Evolutionary conservation across 1,140 invertebrate species (phyloP).

Genomic region (Drosophila ironensis): DNA sequence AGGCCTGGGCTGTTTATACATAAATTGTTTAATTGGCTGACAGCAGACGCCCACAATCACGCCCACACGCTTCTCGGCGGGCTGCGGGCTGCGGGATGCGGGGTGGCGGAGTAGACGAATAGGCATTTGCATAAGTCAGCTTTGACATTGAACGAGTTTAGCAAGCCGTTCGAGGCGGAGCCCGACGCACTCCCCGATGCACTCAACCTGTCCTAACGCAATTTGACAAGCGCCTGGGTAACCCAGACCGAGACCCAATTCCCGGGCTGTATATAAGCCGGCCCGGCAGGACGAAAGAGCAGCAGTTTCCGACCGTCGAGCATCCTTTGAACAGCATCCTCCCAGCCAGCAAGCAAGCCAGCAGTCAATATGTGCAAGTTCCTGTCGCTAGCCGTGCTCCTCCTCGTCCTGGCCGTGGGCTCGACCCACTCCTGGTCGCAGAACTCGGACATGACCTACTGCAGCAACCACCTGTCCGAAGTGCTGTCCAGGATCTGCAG

Average conservation of each 20-base stretch:
- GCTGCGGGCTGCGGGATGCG: too few species aligned
- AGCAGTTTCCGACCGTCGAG: slow-evolving; percentile 42
- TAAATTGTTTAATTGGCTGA: slow-evolving; percentile 78
- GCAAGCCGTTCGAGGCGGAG: slow-evolving; percentile 35
- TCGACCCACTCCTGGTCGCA: slow-evolving; percentile 10
- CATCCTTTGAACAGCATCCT: not conserved
- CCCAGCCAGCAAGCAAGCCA: not conserved
- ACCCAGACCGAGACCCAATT: slow-evolving; percentile 11
- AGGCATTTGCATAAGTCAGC: slow-evolving; percentile 73
- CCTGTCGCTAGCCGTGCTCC: slow-evolving; percentile 18
- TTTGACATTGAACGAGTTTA: slow-evolving; percentile 75
- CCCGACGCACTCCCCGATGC: slow-evolving; percentile 44
- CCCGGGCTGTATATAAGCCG: slow-evolving; percentile 58
- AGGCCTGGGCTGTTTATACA: slow-evolving; percentile 54
- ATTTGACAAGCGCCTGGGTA: slow-evolving; percentile 11
- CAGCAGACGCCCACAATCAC: slow-evolving; percentile 20
- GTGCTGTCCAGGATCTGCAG: slow-evolving; percentile 34
- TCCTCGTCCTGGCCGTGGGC: slow-evolving; percentile 20
- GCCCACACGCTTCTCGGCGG: not conserved
- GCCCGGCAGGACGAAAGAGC: slow-evolving; percentile 7
- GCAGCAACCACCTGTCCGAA: slow-evolving; percentile 48
- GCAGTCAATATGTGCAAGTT: slow-evolving; percentile 39
- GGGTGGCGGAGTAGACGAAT: slow-evolving; percentile 3
- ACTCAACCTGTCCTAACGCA: slow-evolving; percentile 68
- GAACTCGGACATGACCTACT: slow-evolving; percentile 6